Percentiles rank a stretch among this genome's conserved stretches.
These are phyloP conservation scores for Galleria mellonella DNA, from an alignment of 1,140 invertebrate species.

Conservation along the genomic window DNA sequence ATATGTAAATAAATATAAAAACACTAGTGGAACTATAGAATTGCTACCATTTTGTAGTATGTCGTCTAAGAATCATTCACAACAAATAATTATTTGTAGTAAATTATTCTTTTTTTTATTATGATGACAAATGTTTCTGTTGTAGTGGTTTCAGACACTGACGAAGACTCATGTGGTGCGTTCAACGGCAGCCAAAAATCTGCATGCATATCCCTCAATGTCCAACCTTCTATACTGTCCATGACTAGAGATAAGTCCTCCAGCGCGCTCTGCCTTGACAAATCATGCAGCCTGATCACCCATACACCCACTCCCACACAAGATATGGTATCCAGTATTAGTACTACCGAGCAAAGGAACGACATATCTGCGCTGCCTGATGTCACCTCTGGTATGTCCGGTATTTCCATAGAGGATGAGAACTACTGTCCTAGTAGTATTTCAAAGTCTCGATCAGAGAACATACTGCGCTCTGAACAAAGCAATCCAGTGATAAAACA, in stretches of 20 bases:
- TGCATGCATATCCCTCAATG: constrained; percentile 59
- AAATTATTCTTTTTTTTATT: too few relatives aligned
- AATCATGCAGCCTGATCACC: constrained; percentile 60
- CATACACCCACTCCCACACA: constrained; percentile 70
- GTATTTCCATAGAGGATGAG: constrained; percentile 70
- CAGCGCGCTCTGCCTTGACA: constrained; percentile 64
- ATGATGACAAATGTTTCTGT: too few relatives aligned
- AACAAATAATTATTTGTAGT: too few relatives aligned
- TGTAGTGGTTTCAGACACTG: constrained; percentile 54
- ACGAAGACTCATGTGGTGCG: constrained; percentile 65
- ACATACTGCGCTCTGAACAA: constrained; percentile 65
- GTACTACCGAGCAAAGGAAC: constrained; percentile 65
- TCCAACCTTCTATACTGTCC: constrained; percentile 60
- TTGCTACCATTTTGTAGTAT: too few relatives aligned
- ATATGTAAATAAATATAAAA: too few relatives aligned
- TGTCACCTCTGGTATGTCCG: constrained; percentile 65
- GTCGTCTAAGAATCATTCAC: too few relatives aligned
- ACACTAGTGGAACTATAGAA: too few relatives aligned
- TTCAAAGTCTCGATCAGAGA: constrained; percentile 68
- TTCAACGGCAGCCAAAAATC: constrained; percentile 70
- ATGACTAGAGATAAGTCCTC: constrained; percentile 64
- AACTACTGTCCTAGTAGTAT: constrained; percentile 62
- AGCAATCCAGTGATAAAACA: constrained; percentile 48
- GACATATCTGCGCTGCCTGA: constrained; percentile 64
- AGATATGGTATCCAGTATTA: constrained; percentile 73